Conservation (phyloP, 2,797 vertebrate species). For the Sciurus vulgaris region DNA sequence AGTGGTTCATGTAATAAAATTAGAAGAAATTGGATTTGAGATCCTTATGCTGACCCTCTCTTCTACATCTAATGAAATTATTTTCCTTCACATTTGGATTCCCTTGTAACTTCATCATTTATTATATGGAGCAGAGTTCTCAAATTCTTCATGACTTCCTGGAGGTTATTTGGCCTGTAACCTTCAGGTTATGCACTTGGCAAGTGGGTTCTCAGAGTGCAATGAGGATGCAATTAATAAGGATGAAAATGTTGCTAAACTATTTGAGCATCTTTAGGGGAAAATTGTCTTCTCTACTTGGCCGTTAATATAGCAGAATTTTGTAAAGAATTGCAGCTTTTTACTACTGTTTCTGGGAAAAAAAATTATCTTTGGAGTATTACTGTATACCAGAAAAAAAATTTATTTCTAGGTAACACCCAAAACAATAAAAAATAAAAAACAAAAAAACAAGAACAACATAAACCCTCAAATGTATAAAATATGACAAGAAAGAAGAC, state of each 20-base stretch:
- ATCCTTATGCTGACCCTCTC: slow-evolving; percentile 52
- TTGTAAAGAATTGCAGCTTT: not conserved
- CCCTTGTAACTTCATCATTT: slow-evolving; percentile 46
- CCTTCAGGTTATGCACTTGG: not conserved
- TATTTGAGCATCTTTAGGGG: not conserved
- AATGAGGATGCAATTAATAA: slow-evolving; percentile 37
- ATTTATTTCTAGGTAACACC: not conserved
- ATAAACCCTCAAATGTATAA: not conserved
- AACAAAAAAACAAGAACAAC: not conserved
- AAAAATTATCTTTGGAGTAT: not conserved
- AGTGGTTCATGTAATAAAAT: slow-evolving; percentile 57
- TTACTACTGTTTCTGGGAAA: not conserved
- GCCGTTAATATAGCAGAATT: not conserved
- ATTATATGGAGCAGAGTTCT: slow-evolving; percentile 10
- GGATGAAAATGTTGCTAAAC: not conserved
- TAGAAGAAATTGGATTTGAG: slow-evolving; percentile 61
- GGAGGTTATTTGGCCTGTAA: not conserved
- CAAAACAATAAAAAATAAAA: not conserved
- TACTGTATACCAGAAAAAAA: not conserved
- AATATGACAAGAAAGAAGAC: not conserved
- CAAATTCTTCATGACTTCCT: not conserved
- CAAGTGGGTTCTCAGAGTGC: not conserved
- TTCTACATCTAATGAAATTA: slow-evolving; percentile 54
- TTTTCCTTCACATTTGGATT: slow-evolving; percentile 63
- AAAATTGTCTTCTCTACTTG: not conserved